phyloP scores from a whole-genome alignment of 2,797 vertebrate species.

The Rhinoraja longicauda region DNA sequence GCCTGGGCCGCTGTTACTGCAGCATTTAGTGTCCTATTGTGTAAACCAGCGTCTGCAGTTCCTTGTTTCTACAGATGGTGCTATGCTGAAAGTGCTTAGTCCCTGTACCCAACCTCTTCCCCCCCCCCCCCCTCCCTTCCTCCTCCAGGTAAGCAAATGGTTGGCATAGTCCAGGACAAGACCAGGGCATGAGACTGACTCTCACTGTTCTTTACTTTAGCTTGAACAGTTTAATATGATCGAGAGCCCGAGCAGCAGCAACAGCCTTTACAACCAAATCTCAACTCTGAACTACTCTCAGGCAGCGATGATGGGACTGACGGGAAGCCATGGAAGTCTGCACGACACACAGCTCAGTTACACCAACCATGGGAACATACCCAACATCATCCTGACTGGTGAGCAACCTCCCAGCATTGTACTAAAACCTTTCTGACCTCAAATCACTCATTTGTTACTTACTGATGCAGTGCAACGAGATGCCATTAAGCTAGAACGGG shows the following conservation, averaged over 20 bases:
- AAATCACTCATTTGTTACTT: not conserved
- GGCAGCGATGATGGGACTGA: constrained; percentile 95
- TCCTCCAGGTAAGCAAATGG: no score
- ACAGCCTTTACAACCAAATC: constrained; percentile 84
- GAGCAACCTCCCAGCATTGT: constrained; percentile 34
- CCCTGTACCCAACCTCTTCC: no score
- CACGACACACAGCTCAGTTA: constrained; percentile 80
- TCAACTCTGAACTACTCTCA: constrained; percentile 95
- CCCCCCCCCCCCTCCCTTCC: no score
- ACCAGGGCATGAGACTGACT: not conserved
- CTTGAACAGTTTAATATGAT: constrained; percentile 99
- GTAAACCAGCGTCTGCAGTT: no score
- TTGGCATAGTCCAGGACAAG: not conserved
- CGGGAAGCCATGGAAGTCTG: constrained; percentile 79
- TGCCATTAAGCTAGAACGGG: no score
- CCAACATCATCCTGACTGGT: constrained; percentile 98
- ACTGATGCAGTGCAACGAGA: not conserved
- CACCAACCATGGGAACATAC: constrained; percentile 86
- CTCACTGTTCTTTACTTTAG: constrained; percentile 49
- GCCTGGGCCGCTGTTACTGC: no score
- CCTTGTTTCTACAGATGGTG: no score
- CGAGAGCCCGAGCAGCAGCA: constrained; percentile 83
- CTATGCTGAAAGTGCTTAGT: no score
- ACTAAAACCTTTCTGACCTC: not conserved
- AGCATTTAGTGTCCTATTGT: no score